These are phyloP conservation scores for Uloborus diversus DNA, from an alignment of 1,140 invertebrate species.

Conservation along the genomic window DNA sequence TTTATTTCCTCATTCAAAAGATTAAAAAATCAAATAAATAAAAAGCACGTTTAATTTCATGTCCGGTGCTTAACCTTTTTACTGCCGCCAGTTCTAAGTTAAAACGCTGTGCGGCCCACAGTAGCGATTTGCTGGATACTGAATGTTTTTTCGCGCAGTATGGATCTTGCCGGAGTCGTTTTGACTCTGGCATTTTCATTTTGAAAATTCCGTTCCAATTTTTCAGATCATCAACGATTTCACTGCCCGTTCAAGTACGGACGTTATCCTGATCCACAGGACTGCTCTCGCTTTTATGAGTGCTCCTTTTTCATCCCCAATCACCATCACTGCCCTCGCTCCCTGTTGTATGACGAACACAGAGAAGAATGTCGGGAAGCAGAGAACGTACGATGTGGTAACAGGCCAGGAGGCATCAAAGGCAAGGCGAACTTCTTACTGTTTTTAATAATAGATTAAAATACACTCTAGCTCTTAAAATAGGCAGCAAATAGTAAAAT, in stretches of 20 bases:
- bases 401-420: not conserved
- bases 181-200: not conserved
- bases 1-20: no score
- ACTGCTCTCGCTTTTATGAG: slow-evolving; percentile 1
- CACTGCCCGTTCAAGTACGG: slow-evolving; percentile 10
- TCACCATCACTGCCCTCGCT: not conserved
- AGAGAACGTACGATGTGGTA: not conserved
- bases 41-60: no score
- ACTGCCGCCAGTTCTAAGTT: no score
- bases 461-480: no score
- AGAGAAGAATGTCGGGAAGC: not conserved
- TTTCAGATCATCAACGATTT: no score
- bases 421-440: no score
- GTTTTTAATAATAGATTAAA: not conserved
- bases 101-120: no score
- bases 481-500: no score
- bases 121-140: not conserved
- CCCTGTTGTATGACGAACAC: not conserved
- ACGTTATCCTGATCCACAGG: slow-evolving; percentile 14
- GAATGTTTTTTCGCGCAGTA: not conserved
- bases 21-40: no score
- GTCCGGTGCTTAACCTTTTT: no score
- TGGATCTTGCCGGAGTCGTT: not conserved
- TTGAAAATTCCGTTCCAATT: not conserved
- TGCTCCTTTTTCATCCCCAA: not conserved